phyloP scores from a whole-genome alignment of 1,140 invertebrate genomes.

The Wiebesia pumilae region DNA sequence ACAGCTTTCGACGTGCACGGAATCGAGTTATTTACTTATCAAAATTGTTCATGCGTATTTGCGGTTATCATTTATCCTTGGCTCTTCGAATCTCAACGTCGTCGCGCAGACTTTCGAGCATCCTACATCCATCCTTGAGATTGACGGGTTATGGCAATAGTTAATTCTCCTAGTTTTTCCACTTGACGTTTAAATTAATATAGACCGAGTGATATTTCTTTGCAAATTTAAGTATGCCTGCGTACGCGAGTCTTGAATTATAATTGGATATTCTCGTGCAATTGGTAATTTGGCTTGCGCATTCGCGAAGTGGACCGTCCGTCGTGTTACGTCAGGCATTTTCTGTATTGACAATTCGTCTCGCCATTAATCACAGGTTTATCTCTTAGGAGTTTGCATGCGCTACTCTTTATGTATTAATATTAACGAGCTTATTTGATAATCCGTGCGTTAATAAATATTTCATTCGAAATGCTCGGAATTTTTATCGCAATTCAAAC shows the following conservation, averaged over 20 bases:
- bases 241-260: background rate
- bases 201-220: background rate
- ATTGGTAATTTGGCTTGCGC: too few species aligned
- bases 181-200: background rate
- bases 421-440: too few species aligned
- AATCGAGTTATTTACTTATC: slow-evolving; percentile 32
- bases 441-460: too few species aligned
- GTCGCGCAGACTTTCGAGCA: background rate
- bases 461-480: too few species aligned
- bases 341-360: too few species aligned
- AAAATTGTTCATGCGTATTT: background rate
- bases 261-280: too few species aligned
- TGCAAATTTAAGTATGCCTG: background rate
- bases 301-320: too few species aligned
- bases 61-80: background rate
- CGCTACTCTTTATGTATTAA: too few species aligned
- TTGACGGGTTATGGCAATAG: background rate
- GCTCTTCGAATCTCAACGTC: background rate
- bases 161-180: background rate
- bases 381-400: too few species aligned
- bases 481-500: too few species aligned
- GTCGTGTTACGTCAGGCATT: too few species aligned
- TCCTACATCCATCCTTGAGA: background rate
- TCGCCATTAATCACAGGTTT: too few species aligned
- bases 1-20: slow-evolving; percentile 39